phyloP scores from a whole-genome alignment of 2,797 vertebrate genomes.

The Vespertilio murinus region DNA sequence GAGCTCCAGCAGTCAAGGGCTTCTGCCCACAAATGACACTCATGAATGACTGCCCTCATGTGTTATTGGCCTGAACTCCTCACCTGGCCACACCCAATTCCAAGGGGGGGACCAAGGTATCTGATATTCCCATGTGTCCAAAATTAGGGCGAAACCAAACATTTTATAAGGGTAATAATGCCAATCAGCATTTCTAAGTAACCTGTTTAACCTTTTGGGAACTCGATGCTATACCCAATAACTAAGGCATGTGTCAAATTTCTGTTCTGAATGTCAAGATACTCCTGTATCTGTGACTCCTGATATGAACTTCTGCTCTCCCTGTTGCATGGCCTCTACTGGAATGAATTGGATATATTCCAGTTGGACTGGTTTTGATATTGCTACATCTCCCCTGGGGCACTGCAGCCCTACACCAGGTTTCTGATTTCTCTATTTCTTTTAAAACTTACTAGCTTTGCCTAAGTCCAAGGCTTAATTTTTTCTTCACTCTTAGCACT shows the following conservation, averaged over 20 bases:
- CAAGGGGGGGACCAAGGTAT: not conserved
- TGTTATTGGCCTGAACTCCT: not conserved
- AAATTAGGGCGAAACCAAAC: slow-evolving; percentile 24
- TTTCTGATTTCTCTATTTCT: not conserved
- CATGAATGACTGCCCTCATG: not conserved
- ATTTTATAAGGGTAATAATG: not conserved
- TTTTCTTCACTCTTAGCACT: not conserved
- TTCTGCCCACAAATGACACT: not conserved
- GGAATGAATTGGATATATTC: not conserved
- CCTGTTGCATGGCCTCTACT: not conserved
- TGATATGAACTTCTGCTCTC: not conserved
- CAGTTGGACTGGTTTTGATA: not conserved
- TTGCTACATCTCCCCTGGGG: not conserved
- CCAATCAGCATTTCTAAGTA: not conserved
- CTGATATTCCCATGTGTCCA: not conserved
- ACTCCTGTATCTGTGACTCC: not conserved
- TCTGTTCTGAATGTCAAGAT: not conserved
- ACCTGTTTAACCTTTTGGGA: not conserved
- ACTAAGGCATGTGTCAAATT: not conserved
- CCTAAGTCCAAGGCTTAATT: not conserved
- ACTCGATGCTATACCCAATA: not conserved
- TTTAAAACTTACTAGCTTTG: not conserved
- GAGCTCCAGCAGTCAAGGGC: not conserved
- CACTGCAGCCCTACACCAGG: not conserved
- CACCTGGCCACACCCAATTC: not conserved